Conservation (phyloP, 2,888 invertebrate species). For the Drosophila histrio region DNA sequence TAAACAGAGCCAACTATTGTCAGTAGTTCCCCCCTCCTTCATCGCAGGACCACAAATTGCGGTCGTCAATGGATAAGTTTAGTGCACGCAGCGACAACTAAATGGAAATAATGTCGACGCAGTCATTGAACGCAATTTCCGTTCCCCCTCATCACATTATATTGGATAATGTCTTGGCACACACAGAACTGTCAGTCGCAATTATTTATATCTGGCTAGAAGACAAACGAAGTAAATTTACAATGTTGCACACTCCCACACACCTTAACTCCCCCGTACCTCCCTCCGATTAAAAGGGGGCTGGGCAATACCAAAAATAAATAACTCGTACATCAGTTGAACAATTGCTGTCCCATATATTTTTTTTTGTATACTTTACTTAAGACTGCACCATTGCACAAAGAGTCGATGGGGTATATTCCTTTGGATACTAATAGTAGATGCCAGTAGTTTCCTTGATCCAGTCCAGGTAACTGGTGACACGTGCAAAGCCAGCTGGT, state of each 20-base stretch:
- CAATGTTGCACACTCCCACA: constrained; percentile 46
- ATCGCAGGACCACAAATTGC: constrained; percentile 48
- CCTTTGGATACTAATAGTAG: constrained; percentile 20
- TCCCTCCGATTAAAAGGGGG: neutral
- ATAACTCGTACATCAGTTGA: constrained; percentile 4
- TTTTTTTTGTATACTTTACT: constrained; percentile 23
- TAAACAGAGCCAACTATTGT: constrained; percentile 56
- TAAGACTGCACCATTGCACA: neutral
- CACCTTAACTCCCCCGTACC: constrained; percentile 28
- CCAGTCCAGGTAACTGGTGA: constrained; percentile 44
- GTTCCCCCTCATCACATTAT: neutral
- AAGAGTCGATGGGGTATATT: neutral
- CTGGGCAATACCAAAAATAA: constrained; percentile 8
- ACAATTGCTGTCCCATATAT: constrained; percentile 24
- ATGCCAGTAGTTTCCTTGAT: constrained; percentile 36
- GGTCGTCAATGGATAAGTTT: constrained; percentile 58
- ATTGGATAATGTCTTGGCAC: constrained; percentile 32
- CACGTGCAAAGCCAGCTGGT: constrained; percentile 44
- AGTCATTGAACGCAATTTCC: constrained; percentile 44
- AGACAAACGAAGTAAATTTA: constrained; percentile 53
- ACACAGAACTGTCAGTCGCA: constrained; percentile 36
- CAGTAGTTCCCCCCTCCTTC: neutral
- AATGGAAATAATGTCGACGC: constrained; percentile 55
- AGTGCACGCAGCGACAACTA: constrained; percentile 49
- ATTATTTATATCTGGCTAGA: constrained; percentile 27